Evolutionary conservation across 2,113 vertebrate species (phyloP).

Genomic region (Cyprinodon tularosa): DNA sequence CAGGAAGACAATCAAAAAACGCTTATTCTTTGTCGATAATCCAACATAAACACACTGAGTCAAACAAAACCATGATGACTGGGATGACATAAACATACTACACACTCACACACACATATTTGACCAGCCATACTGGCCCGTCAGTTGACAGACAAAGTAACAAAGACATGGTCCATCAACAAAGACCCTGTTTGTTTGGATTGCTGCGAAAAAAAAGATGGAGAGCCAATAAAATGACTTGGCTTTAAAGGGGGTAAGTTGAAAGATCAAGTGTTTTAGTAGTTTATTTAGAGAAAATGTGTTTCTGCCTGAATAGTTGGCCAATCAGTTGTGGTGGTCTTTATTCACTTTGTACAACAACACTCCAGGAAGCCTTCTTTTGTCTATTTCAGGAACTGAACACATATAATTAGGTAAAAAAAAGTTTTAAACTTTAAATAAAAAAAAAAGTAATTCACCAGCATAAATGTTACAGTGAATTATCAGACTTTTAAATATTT

Average conservation of each 20-base stretch:
- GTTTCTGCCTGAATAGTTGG: slow-evolving; percentile 18
- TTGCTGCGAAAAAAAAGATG: slow-evolving; percentile 46
- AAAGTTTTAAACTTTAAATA: background rate
- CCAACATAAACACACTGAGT: slow-evolving; percentile 47
- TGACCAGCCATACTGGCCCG: slow-evolving; percentile 1
- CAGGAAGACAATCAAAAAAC: slow-evolving; percentile 68
- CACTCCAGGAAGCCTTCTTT: slow-evolving; percentile 26
- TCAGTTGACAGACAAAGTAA: slow-evolving; percentile 56
- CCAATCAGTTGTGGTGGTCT: slow-evolving; percentile 56
- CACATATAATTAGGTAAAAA: slow-evolving; percentile 1
- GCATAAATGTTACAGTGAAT: background rate
- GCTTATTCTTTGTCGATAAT: slow-evolving; percentile 67
- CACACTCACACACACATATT: slow-evolving; percentile 22
- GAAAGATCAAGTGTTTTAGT: slow-evolving; percentile 75
- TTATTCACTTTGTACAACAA: slow-evolving; percentile 53
- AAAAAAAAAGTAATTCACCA: background rate
- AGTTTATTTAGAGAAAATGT: slow-evolving; percentile 38
- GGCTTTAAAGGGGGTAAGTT: slow-evolving; percentile 61
- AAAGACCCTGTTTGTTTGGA: slow-evolving; percentile 71
- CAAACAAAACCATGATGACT: slow-evolving; percentile 29
- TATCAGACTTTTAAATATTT: background rate
- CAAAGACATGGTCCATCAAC: slow-evolving; percentile 68
- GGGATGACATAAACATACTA: slow-evolving; percentile 12
- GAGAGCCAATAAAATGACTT: slow-evolving; percentile 66
- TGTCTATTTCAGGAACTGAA: slow-evolving; percentile 26